Base-by-base conservation (phyloP, 2,113 vertebrate species). In the Ifrita kowaldi region DNA sequence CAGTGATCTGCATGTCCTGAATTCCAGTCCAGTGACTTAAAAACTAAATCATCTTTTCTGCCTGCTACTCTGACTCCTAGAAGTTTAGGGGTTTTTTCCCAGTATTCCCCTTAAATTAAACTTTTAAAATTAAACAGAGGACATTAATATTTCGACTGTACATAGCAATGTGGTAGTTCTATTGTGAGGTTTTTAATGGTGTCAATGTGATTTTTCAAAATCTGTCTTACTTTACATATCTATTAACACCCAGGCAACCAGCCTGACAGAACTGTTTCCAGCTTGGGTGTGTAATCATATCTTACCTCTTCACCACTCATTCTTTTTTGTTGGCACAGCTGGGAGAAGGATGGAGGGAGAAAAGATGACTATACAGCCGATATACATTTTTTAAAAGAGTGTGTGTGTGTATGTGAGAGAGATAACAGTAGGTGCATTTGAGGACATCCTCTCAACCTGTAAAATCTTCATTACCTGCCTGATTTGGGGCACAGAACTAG, bases 31-130 rank as follows among this genome's bases (percentile, higher is more conserved):
- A 6, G 8, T 57, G 46, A 33, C 20, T 77, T 89, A 62, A 69
- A 57, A 69, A 49, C 5, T 6, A 49, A 85, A 28, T 68, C 0
- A 33, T 60, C 7, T 59, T 63, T 84, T 84, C 23, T 80, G 35
- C 47, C 44, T 74, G 14, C 27, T 80, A 13, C 27, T 73, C 65
- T 50, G 78, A 68, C 23, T 78, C 14, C 30, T 50, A 41, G 19
- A 64, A 42, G 9, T 8, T 15, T 20, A 33, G 6, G 3, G 3
- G n/a, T 52, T 41, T 39, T n/a, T 3, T 1, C 0, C 3, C 11
- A 46, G 3, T 47, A 28, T 55, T 59, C 9, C 9, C 50, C n/a
- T 76, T 90, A 50, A 78, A 52, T 76, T 50, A 63, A 64, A 28
- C 6, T 55, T 81, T 11, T 77, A 13, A 63, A 81, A 41, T 56